phyloP scores from a whole-genome alignment of 1,140 invertebrate genomes.

The Lepidurus packardi region DNA sequence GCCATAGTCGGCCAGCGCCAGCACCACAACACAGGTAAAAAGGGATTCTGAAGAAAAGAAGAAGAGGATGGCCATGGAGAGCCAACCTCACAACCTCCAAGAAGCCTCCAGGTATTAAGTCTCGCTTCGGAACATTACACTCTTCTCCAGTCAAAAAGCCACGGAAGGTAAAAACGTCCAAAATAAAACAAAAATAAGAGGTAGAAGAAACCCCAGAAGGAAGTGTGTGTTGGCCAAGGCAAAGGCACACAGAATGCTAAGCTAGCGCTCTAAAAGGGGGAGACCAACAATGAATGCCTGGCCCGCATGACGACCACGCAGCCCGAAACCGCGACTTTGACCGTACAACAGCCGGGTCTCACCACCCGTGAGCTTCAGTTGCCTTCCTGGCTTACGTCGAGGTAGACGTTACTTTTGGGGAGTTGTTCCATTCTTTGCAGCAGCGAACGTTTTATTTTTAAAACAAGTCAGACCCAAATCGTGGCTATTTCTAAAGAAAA shows the following conservation, averaged over 20 bases:
- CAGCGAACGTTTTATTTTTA: too few species aligned
- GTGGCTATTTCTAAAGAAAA: too few species aligned
- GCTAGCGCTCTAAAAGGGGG: neutral
- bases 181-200: conserved; percentile 9
- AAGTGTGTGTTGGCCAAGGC: neutral
- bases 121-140: conserved; percentile 6
- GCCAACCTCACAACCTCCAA: conserved; percentile 9
- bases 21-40: conserved; percentile 11
- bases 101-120: conserved; percentile 1
- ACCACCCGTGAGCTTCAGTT: neutral
- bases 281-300: conserved; percentile 9
- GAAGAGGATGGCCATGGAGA: conserved; percentile 11
- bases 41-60: neutral
- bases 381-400: neutral
- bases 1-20: neutral
- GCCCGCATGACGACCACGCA: conserved; percentile 12
- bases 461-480: too few species aligned
- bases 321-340: neutral
- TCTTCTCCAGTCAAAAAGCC: conserved; percentile 6
- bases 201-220: neutral
- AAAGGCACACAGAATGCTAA: neutral
- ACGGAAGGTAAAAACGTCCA: neutral
- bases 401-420: neutral
- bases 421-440: too few species aligned
- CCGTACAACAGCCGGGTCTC: neutral